Conservation (phyloP, 64 coral and sea anemone genomes). For the Stichodactyla helianthus region DNA sequence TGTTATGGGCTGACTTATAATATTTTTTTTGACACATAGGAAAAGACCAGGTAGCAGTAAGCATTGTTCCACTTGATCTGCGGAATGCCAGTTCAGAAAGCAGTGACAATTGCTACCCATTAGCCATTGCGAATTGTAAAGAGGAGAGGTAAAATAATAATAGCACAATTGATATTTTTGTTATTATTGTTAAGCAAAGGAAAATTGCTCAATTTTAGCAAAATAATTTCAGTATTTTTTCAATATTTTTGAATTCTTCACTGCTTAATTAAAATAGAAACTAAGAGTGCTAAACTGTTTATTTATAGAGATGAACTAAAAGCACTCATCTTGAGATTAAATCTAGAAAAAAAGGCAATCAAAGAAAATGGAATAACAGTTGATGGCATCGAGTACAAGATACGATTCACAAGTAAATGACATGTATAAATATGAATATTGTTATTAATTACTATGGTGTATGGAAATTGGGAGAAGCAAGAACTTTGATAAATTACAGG, state of each 20-base stretch:
- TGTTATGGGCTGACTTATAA: too few species aligned
- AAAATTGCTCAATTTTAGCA: too few species aligned
- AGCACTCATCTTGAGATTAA: neutral
- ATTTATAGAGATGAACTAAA: neutral
- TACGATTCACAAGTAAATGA: neutral
- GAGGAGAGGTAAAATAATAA: neutral
- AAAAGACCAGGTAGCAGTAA: neutral
- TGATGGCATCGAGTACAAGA: neutral
- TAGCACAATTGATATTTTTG: neutral
- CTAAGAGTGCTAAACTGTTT: neutral
- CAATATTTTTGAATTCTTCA: neutral
- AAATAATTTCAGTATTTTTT: too few species aligned
- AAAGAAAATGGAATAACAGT: slow-evolving; percentile 4
- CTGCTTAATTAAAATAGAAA: neutral
- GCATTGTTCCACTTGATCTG: neutral
- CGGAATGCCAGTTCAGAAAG: neutral
- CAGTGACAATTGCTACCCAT: neutral
- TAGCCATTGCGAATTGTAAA: slow-evolving; percentile 5
- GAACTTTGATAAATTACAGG: too few species aligned
- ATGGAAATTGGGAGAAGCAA: too few species aligned
- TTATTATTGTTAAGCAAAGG: too few species aligned
- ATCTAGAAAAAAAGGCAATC: neutral
- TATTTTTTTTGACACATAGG: neutral
- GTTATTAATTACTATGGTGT: neutral
- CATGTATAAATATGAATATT: neutral